These are phyloP conservation scores for Olivierus martensii DNA, from an alignment of 1,140 invertebrate species.

Conservation along the genomic window DNA sequence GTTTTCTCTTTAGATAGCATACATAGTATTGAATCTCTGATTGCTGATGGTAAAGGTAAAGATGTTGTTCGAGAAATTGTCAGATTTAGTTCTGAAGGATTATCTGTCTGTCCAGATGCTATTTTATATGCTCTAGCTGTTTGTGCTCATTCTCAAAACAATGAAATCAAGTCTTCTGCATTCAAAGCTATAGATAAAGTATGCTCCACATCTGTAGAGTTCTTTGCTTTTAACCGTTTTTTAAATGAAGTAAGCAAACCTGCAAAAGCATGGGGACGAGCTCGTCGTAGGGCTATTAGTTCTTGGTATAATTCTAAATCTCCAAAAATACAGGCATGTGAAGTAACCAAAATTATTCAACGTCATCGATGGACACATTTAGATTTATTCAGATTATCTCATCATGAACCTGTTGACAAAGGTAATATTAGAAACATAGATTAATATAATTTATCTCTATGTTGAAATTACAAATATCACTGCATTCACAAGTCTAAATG, in stretches of 20 bases:
- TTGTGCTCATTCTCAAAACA: constrained; percentile 32
- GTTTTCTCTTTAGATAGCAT: constrained; percentile 1
- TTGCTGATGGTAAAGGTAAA: constrained; percentile 16
- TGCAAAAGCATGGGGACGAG: constrained; percentile 41
- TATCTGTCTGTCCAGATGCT: constrained; percentile 30
- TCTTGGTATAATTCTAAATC: constrained; percentile 44
- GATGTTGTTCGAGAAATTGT: constrained; percentile 21
- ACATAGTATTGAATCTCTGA: constrained; percentile 10
- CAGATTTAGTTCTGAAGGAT: constrained; percentile 13
- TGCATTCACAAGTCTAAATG: no score
- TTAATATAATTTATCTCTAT: no score
- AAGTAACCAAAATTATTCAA: constrained; percentile 43
- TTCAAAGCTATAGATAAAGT: constrained; percentile 38
- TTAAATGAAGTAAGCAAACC: constrained; percentile 35
- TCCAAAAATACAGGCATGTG: constrained; percentile 42
- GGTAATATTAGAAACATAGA: no score
- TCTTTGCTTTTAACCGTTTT: constrained; percentile 45
- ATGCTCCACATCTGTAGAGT: constrained; percentile 38
- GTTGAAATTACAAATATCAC: no score
- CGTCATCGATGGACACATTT: constrained; percentile 51
- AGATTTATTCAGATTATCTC: constrained; percentile 48
- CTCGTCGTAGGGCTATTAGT: constrained; percentile 40
- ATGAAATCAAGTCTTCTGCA: constrained; percentile 33
- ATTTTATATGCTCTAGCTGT: constrained; percentile 43
- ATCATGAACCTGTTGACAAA: constrained; percentile 32